These are phyloP conservation scores for Trachelus iudaicus DNA, from an alignment of 2,888 invertebrate species.

Conservation along the genomic window DNA sequence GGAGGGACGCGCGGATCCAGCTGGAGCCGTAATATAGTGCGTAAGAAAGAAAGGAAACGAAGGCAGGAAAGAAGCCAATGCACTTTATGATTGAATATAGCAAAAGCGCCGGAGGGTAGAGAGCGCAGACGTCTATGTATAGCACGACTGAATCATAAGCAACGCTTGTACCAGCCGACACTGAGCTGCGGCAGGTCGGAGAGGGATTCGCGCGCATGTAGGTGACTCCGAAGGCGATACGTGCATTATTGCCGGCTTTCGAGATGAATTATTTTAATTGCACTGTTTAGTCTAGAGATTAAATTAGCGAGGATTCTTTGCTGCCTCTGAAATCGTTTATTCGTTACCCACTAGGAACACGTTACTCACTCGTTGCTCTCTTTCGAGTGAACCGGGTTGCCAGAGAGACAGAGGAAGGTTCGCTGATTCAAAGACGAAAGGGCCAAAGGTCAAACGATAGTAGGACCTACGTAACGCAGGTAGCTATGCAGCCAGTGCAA, in stretches of 20 bases:
- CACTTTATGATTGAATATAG: conserved; percentile 54
- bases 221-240: neutral
- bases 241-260: conserved; percentile 8
- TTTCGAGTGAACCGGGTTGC: neutral
- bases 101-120: conserved; percentile 32
- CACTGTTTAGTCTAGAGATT: conserved; percentile 38
- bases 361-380: neutral
- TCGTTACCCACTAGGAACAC: neutral
- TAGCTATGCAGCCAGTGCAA: neutral
- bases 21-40: neutral
- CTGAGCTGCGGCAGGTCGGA: neutral
- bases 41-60: neutral
- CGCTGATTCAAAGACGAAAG: neutral
- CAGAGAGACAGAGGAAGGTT: neutral
- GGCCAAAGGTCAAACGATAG: neutral
- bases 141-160: conserved; percentile 46
- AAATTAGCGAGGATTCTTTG: neutral
- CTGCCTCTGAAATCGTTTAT: neutral
- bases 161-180: conserved; percentile 1
- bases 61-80: conserved; percentile 41
- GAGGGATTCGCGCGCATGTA: neutral
- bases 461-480: neutral
- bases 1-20: too few relatives aligned
- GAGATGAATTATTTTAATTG: conserved; percentile 46
- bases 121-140: conserved; percentile 40